Evolutionary conservation across 2,113 vertebrate species (phyloP), one percentile per base, ranked within the genome.

Genomic region (Ammodytes marinus): DNA sequence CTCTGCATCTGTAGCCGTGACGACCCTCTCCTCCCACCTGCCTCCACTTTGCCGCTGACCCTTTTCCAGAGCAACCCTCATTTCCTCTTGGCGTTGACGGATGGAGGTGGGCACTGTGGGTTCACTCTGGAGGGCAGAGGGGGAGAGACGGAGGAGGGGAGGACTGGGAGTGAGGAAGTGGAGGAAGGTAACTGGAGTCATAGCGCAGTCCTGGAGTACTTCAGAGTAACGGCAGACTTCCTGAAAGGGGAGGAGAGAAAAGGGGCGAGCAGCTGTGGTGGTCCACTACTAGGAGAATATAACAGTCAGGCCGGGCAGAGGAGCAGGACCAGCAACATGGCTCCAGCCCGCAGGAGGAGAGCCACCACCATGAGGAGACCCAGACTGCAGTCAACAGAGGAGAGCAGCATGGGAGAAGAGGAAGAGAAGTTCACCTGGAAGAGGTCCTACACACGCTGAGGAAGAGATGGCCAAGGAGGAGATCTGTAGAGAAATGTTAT

Each of bases 51-150:
- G 43, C 97, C 96, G 7, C 40, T 92, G 0, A 82, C 95, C 52
- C 96, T 98, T 46, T 98, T 98, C 85, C 95, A 86, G 54, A 96
- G 85, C 90, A 99, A 95, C 79, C 96, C 97, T 6, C 97, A 95
- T 74, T 97, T 99, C 92, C 95, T 97, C 69, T 85, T 98, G 74
- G 88, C 95, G 53, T 84, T 97, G 50, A 96, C 96, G 1, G 87
- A 79, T 0, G 86, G 35, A 0, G 96, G 97, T 35, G 97, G 97
- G 0, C 97, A 98, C 90, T 98, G 97, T 3, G 93, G 95, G 27
- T 98, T 98, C 82, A 88, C 94, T 55, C 82, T 74, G 39, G 69
- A 82, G 35, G 61, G 12, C n/a, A 1, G 0, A n/a, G n/a, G 63
- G 63, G 27, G 27, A 9, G 40, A 80, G 45, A 43, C 5, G 3